phyloP scores from a whole-genome alignment of 1,140 invertebrate genomes.

The Aphelinus certus region DNA sequence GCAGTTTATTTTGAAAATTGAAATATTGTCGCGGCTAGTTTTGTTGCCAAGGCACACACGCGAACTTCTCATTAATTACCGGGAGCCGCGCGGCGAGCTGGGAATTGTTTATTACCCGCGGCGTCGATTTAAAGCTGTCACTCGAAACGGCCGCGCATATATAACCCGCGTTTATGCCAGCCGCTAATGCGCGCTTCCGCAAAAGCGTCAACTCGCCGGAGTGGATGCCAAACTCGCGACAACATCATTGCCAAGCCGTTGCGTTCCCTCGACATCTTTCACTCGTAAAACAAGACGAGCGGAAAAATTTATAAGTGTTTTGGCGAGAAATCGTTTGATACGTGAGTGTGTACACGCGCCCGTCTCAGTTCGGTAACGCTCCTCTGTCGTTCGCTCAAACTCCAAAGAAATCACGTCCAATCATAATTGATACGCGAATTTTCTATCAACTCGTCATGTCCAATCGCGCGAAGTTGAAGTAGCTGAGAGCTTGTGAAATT shows the following conservation, averaged over 20 bases:
- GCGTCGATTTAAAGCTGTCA: conserved; percentile 29
- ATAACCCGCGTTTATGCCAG: not conserved
- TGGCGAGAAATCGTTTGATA: too few relatives aligned
- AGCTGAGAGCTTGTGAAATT: too few relatives aligned
- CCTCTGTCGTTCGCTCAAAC: too few relatives aligned
- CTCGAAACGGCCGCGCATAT: not conserved
- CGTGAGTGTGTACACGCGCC: too few relatives aligned
- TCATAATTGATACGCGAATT: too few relatives aligned
- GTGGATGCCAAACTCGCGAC: conserved; percentile 5
- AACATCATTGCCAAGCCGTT: conserved; percentile 29
- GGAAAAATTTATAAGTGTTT: not conserved
- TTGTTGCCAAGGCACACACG: not conserved
- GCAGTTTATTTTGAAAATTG: conserved; percentile 17
- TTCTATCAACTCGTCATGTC: too few relatives aligned
- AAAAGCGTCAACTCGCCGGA: conserved; percentile 27
- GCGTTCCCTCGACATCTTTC: not conserved
- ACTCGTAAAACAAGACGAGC: not conserved
- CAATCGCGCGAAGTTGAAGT: too few relatives aligned
- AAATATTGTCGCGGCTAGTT: not conserved
- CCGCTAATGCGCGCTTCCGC: conserved; percentile 25
- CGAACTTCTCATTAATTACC: conserved; percentile 15
- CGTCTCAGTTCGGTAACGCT: too few relatives aligned
- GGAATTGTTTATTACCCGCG: conserved; percentile 22
- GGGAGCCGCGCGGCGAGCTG: not conserved
- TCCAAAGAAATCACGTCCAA: too few relatives aligned